Base-by-base conservation (phyloP, 2,113 vertebrate species). In the Pygoscelis adeliae region DNA sequence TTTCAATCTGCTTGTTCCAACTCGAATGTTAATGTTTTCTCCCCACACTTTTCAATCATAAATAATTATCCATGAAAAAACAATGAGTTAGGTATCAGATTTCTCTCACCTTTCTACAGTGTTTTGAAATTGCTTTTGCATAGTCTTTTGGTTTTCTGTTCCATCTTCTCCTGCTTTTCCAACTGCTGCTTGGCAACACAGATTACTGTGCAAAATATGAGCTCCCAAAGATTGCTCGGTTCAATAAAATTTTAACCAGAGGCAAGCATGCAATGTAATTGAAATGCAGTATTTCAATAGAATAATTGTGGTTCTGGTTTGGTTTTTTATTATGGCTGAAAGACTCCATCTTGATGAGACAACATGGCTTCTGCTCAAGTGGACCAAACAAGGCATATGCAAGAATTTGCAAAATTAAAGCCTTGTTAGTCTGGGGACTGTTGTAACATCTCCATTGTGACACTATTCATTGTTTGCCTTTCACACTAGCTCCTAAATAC, bases 111-210 rank as follows among this genome's bases (percentile, higher is more conserved):
- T 65, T 90, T 87, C 63, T 34, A 9, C 36, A 46, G 14, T 36
- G 10, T 59, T 89, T 89, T 84, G 58, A 66, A 77, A 90, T 34
- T 58, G 21, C 29, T 83, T 89, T 73, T 82, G 36, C 36, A 27
- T 16, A 61, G 44, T 58, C 23, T 77, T 87, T 74, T 69, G 29
- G 19, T 70, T 91, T 89, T 65, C 71, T 87, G 47, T 30, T 73
- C 58, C 58, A 23, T 73, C 78, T 82, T 92, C 65, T 59, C 23
- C 27, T 87, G 34, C 62, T 53, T 36, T 89, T 79, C 58, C 77
- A 95, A 19, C 55, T 82, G 87, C 94, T 94, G 76, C 89, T 87
- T 96, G 89, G 89, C 86, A 93, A 90, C 88, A 56, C 38, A 27
- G 69, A 53, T 67, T 83, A 52, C 34, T 83, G 53, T 65, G 49